Evolutionary conservation across 64 coral and sea anemone species (phyloP), one percentile per base, ranked within the genome.

Genomic region (Dendronephthya gigantea): DNA sequence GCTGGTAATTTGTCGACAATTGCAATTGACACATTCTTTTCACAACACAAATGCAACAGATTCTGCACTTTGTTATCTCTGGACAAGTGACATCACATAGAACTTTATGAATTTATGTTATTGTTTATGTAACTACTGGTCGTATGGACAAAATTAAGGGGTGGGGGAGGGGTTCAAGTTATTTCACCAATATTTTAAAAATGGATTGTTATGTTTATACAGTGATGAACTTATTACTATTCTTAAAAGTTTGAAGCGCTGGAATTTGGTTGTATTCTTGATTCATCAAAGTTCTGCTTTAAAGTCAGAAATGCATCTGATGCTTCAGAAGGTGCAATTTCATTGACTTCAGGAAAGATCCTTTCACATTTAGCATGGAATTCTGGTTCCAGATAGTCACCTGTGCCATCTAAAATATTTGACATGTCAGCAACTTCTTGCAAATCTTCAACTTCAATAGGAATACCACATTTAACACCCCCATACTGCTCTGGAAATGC

Each of bases 401-500:
- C 16, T 17, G 55, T 62, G 0, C n/a, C 56, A 45, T 69, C 55
- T 0, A 50, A 8, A 7, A 84, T 19, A 35, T 40, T 62, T 31
- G 56, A 89, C 1, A 82, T 0, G 9, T 55, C 69, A 9, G 86
- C 32, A 14, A 82, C 72, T 75, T 88, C 72, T 45, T 36, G 3
- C 13, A 82, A 52, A 5, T 88, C 2, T 81, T 82, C 39, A 22
- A 81, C 49, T 70, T 5, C 40, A n/a, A 88, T 47, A 48, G 1
- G 37, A 12, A 33, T 81, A 29, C 86, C 86, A 45, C 69, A 81
- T n/a, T 55, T 81, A 19, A 9, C 45, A 1, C 39, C 41, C 19
- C 69, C 69, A 82, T 88, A 82, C 1, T 81, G n/a, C 12, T 50
- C 39, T 14, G 48, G 86, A 50, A 76, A 88, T 52, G 32, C 22